phyloP scores from a whole-genome alignment of 2,797 vertebrate species.

The Cichlasoma orientale region DNA sequence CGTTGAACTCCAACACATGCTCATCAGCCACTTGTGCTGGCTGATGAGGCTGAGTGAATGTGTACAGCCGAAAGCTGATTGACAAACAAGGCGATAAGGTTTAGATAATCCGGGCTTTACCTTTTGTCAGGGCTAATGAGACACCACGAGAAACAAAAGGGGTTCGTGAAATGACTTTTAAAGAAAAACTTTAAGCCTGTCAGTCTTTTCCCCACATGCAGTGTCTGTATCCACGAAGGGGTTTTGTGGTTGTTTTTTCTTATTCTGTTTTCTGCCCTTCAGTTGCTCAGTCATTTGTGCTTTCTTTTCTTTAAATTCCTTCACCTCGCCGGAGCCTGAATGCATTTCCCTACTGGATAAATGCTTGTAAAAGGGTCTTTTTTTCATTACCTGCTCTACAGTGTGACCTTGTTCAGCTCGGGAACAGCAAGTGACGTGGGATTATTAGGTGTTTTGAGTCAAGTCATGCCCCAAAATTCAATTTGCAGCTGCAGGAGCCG shows the following conservation, averaged over 20 bases:
- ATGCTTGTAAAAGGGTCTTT: constrained; percentile 36
- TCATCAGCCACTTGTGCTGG: background rate
- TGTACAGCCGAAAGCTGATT: background rate
- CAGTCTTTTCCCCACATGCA: background rate
- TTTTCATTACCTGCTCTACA: constrained; percentile 42
- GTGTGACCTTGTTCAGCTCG: constrained; percentile 72
- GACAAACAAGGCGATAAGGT: background rate
- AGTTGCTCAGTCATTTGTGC: constrained; percentile 2
- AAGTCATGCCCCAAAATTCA: constrained; percentile 72
- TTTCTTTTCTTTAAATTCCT: constrained; percentile 10
- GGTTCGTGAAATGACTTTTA: background rate
- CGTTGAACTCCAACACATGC: background rate
- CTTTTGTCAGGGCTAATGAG: background rate
- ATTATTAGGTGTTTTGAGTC: constrained; percentile 78
- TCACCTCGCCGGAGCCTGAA: constrained; percentile 18
- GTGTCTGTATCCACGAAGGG: background rate
- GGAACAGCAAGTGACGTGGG: constrained; percentile 57
- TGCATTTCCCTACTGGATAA: constrained; percentile 32
- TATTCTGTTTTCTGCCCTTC: constrained; percentile 40
- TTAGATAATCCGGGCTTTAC: background rate
- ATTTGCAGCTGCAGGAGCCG: constrained; percentile 64
- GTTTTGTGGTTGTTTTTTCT: background rate
- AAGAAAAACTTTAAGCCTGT: background rate
- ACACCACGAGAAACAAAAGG: background rate
- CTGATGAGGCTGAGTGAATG: background rate